Evolutionary conservation across 2,888 invertebrate genomes (phyloP).

Genomic region (Hydropsyche betteni): DNA sequence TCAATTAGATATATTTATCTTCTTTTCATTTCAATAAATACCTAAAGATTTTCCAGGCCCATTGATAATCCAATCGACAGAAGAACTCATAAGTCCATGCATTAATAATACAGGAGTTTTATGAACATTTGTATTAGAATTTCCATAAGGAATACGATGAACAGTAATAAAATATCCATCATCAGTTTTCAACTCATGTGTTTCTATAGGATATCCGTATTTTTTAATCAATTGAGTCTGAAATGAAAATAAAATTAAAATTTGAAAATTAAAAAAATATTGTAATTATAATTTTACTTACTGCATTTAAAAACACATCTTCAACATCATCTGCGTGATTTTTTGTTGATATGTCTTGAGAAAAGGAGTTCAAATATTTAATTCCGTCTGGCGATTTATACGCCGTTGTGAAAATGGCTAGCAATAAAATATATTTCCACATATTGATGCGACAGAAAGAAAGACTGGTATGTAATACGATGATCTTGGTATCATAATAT

Average conservation of each 20-base stretch:
- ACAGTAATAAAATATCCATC: slow-evolving; percentile 76
- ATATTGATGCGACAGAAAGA: not conserved
- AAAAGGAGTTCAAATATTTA: slow-evolving; percentile 26
- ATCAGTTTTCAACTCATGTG: slow-evolving; percentile 67
- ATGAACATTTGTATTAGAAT: slow-evolving; percentile 52
- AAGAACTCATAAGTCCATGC: slow-evolving; percentile 78
- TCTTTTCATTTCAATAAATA: slow-evolving; percentile 54
- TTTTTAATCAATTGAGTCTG: slow-evolving; percentile 61
- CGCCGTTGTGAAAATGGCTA: not conserved
- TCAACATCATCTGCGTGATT: slow-evolving; percentile 20
- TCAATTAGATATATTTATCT: no score
- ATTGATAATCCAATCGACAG: slow-evolving; percentile 78
- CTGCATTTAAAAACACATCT: slow-evolving; percentile 47
- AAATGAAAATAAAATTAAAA: slow-evolving; percentile 5
- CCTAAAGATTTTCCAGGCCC: slow-evolving; percentile 74
- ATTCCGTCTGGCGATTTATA: slow-evolving; percentile 23
- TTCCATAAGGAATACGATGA: slow-evolving; percentile 68
- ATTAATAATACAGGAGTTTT: slow-evolving; percentile 67
- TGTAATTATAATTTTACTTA: no score
- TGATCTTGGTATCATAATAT: no score
- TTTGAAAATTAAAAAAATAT: no score
- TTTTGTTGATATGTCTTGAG: not conserved
- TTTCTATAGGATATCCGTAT: slow-evolving; percentile 67
- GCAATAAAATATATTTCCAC: not conserved
- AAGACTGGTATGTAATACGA: no score